These are phyloP conservation scores for Rallus crepitans DNA, from an alignment of 2,797 vertebrate species.

Conservation along the genomic window DNA sequence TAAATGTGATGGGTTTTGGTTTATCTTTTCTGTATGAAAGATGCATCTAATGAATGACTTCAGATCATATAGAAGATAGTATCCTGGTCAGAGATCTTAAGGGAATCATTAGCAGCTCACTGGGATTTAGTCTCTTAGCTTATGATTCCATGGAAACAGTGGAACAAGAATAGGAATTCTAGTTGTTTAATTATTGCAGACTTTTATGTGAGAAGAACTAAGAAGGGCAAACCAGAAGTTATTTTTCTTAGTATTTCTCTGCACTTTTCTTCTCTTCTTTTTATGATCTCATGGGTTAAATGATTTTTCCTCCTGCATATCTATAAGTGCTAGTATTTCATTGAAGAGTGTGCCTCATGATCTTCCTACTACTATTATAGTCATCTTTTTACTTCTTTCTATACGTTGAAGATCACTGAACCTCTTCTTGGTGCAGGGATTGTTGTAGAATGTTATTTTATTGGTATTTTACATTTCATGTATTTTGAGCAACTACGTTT, in stretches of 20 bases:
- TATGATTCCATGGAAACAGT: neutral
- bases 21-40: neutral
- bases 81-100: neutral
- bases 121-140: neutral
- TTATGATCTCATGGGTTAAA: neutral
- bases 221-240: neutral
- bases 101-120: neutral
- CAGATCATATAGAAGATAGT: neutral
- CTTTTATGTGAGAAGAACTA: neutral
- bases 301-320: neutral
- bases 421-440: neutral
- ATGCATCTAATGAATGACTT: neutral
- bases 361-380: neutral
- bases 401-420: neutral
- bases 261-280: neutral
- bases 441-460: neutral
- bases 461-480: neutral
- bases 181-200: neutral
- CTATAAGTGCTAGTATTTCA: neutral
- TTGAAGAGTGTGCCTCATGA: neutral
- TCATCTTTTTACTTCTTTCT: neutral
- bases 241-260: neutral
- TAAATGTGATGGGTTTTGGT: rapidly evolving
- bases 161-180: neutral
- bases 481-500: neutral